Conservation (phyloP, 1,140 invertebrate species). For the Leucophenga varia region DNA sequence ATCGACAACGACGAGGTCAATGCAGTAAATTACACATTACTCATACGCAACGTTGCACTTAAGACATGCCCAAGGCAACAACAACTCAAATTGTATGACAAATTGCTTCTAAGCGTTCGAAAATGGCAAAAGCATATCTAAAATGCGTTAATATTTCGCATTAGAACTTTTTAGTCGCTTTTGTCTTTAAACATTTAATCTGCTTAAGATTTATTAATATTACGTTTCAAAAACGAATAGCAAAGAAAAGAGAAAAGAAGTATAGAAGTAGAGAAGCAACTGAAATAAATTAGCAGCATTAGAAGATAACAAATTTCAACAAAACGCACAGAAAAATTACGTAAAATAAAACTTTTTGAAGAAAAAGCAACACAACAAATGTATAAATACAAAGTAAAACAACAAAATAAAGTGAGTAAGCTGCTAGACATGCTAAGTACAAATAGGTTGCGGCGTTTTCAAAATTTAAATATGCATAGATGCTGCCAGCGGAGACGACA, state of each 20-base stretch:
- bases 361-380: not conserved
- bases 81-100: not conserved
- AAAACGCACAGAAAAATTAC: conserved; percentile 19
- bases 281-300: too few species aligned
- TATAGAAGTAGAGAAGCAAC: conserved; percentile 5
- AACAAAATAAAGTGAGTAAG: too few species aligned
- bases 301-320: conserved; percentile 15
- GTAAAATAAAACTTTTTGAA: conserved; percentile 29
- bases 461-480: too few species aligned
- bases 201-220: conserved; percentile 46
- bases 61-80: conserved; percentile 4
- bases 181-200: conserved; percentile 32
- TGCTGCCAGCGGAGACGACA: too few species aligned
- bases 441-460: too few species aligned
- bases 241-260: conserved; percentile 5
- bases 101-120: not conserved
- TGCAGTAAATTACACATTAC: conserved; percentile 2
- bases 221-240: conserved; percentile 48
- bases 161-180: too few species aligned
- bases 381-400: not conserved
- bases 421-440: too few species aligned
- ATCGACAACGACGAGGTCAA: too few species aligned
- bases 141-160: too few species aligned
- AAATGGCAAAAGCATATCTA: conserved; percentile 1
- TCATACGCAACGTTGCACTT: conserved; percentile 27